phyloP scores from a whole-genome alignment of 2,797 vertebrate species.

The Catharus ustulatus region DNA sequence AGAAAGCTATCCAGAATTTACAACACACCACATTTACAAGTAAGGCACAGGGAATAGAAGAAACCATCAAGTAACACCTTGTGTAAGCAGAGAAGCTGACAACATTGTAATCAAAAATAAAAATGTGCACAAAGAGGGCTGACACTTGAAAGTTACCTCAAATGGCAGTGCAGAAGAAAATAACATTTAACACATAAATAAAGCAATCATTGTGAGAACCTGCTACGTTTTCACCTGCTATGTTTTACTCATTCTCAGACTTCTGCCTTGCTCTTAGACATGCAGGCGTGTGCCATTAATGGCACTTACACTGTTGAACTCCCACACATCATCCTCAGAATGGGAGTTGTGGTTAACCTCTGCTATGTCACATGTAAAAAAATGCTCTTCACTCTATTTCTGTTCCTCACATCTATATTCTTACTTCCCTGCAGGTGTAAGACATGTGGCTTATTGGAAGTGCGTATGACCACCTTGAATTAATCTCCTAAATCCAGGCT shows the following conservation, averaged over 20 bases:
- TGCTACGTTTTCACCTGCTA: background rate
- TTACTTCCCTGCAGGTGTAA: background rate
- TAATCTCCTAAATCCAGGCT: background rate
- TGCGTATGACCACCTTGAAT: background rate
- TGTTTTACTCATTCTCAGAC: conserved; percentile 6
- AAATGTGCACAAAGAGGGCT: background rate
- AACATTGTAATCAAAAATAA: background rate
- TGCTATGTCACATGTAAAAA: background rate
- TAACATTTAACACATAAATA: background rate
- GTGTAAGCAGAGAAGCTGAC: background rate
- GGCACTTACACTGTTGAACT: conserved; percentile 15
- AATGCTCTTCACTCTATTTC: background rate
- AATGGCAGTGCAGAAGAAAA: background rate
- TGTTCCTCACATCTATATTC: conserved; percentile 9
- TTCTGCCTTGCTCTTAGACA: conserved; percentile 3
- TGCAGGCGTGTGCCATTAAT: background rate
- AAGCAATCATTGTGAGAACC: background rate
- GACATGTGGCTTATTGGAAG: background rate
- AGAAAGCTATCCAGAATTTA: background rate
- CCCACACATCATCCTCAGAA: conserved; percentile 12
- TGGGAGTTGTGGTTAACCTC: conserved; percentile 20
- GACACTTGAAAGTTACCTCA: background rate
- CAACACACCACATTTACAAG: background rate
- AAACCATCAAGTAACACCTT: background rate
- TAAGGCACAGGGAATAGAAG: background rate